Base-by-base conservation (phyloP, 1,140 invertebrate species). In the Lasioglossum albipes region DNA sequence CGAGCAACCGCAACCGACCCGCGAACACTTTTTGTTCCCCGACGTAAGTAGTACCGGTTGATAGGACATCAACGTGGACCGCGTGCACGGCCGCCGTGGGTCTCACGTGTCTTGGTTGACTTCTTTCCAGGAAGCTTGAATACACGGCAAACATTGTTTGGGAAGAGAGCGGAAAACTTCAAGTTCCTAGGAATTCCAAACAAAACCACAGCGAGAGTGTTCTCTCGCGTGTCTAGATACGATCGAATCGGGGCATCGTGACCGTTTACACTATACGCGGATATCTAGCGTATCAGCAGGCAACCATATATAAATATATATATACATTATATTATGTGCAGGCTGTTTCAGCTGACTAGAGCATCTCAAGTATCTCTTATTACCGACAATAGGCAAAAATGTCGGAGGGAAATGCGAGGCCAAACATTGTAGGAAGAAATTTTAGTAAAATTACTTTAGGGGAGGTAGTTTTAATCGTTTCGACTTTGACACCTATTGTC, bases 181-280 rank as follows among this genome's bases (percentile, higher is more conserved):
- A 90, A 91, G 89, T 91, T 91, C 90, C 90, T 91, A 91, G 88
- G 85, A 87, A 89, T 89, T 86, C 87, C 85, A 90, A 90, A 84
- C 86, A 84, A 83, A 81, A 77, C 41, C 83, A 79, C 82, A 88
- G 86, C 82, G 78, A 84, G 65, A 82, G 87, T 86, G 36, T 36
- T 36, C 36, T 36, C 36, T 87, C 77, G 72, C 42, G 67, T 89
- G 52, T 54, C 52, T 54, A 83, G 75, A 87, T 77, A 80, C 80
- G 79, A 89, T 80, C 54, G n/a, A 49, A 4, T 45, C 20, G 67
- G 84, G 80, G 84, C 81, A 87, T 90, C 85, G 72, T 86, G 84
- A 90, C 89, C 89, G 86, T 90, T 90, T 87, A 86, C 71, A 90
- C 89, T 90, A 90, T 90, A 91, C 89, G 89, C 90, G 77, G 81